Evolutionary conservation across 2,797 vertebrate genomes (phyloP).

Genomic region (Syngnathus acus): DNA sequence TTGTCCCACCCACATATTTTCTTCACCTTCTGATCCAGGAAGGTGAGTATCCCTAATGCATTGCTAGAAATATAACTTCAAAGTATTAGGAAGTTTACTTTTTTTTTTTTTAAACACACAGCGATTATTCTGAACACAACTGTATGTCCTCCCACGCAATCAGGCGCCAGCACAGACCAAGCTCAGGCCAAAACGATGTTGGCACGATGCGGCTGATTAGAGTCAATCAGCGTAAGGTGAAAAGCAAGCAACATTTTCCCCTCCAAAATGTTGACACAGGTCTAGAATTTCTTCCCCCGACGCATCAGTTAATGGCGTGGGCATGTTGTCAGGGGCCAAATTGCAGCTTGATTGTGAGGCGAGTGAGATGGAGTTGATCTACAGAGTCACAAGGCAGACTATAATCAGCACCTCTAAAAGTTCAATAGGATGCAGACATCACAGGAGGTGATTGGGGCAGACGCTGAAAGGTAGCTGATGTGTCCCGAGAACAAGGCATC

Average conservation of each 20-base stretch:
- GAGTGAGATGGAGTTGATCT: conserved; percentile 31
- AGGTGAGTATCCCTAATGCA: background rate
- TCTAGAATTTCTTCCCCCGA: conserved; percentile 35
- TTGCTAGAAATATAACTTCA: background rate
- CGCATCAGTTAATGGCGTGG: conserved; percentile 54
- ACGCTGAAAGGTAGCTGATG: conserved; percentile 57
- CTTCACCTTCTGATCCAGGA: background rate
- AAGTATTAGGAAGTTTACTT: background rate
- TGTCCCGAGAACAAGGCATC: conserved; percentile 37
- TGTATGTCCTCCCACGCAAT: conserved; percentile 51
- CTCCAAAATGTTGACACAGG: conserved; percentile 39
- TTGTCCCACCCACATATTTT: background rate
- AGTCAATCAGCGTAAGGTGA: conserved; percentile 63
- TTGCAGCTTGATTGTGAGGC: conserved; percentile 65
- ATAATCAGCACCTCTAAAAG: conserved; percentile 61
- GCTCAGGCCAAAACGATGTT: conserved; percentile 42
- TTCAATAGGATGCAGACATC: conserved; percentile 58
- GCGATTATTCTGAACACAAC: background rate
- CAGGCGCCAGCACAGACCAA: conserved; percentile 38
- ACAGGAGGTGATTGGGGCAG: conserved; percentile 54
- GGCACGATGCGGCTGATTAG: conserved; percentile 62
- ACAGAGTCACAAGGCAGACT: conserved; percentile 32
- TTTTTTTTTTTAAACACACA: background rate
- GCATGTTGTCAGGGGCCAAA: conserved; percentile 60
- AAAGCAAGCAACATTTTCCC: conserved; percentile 31